These are phyloP conservation scores for Sinodicranocentrus sp. DNA, from an alignment of 2,888 invertebrate genomes.

Conservation along the genomic window DNA sequence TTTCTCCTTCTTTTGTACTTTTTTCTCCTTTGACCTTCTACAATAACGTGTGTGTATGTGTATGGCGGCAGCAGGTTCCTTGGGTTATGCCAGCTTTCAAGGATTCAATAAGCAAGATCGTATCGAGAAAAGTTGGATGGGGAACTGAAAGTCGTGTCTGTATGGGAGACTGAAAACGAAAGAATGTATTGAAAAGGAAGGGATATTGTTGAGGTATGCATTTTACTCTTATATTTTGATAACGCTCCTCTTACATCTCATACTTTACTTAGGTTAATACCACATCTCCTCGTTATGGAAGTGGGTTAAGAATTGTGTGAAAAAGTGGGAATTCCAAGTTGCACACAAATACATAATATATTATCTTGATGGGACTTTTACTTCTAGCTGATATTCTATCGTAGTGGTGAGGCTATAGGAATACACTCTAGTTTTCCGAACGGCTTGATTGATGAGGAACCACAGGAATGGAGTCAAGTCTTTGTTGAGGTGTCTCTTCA, in stretches of 20 bases:
- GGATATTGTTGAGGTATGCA: no score
- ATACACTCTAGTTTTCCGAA: not conserved
- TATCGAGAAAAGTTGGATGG: not conserved
- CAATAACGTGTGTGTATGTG: not conserved
- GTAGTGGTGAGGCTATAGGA: not conserved
- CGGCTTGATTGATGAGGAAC: conserved; percentile 42
- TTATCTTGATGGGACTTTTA: no score
- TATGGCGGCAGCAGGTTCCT: not conserved
- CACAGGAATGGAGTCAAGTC: conserved; percentile 32
- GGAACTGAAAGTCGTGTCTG: no score
- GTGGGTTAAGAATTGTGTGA: not conserved
- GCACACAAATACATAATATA: not conserved
- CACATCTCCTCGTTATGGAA: not conserved
- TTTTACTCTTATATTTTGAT: no score
- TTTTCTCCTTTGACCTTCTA: not conserved
- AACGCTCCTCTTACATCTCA: no score
- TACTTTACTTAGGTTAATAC: no score
- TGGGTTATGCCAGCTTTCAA: conserved; percentile 44
- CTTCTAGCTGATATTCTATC: not conserved
- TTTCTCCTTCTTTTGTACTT: conserved; percentile 11
- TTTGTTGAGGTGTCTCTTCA: conserved; percentile 3
- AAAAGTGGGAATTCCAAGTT: conserved; percentile 23
- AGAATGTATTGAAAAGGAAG: no score
- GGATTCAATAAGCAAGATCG: conserved; percentile 67
- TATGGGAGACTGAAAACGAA: no score